Evolutionary conservation across 2,888 invertebrate genomes (phyloP).

Genomic region (Nomada ferruginata): DNA sequence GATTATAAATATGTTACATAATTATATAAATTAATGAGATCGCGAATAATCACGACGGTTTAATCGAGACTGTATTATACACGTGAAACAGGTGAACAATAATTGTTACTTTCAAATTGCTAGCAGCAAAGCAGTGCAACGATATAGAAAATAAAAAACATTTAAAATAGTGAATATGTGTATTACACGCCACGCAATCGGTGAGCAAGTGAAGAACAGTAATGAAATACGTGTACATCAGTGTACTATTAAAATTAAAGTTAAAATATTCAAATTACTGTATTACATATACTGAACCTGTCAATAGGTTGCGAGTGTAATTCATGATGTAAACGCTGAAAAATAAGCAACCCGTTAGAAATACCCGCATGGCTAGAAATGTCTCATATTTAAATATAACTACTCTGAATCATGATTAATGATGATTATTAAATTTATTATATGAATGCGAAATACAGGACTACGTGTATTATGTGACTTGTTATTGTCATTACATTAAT

Average conservation of each 20-base stretch:
- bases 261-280: neutral
- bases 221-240: no score
- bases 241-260: neutral
- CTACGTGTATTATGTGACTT: neutral
- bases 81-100: neutral
- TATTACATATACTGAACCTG: slow-evolving; percentile 57
- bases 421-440: neutral
- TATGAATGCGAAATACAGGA: neutral
- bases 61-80: no score
- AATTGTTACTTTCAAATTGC: neutral
- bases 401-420: neutral
- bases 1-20: no score
- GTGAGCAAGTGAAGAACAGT: neutral
- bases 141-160: neutral
- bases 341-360: slow-evolving; percentile 23
- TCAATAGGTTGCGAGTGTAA: slow-evolving; percentile 44
- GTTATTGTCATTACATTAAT: neutral
- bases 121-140: neutral
- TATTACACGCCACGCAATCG: neutral
- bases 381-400: neutral
- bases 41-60: no score
- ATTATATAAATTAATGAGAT: no score
- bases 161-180: neutral
- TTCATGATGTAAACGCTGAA: slow-evolving; percentile 57
- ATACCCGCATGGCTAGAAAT: neutral